Conservation (phyloP, 2,113 vertebrate species). For the Mastomys coucha region DNA sequence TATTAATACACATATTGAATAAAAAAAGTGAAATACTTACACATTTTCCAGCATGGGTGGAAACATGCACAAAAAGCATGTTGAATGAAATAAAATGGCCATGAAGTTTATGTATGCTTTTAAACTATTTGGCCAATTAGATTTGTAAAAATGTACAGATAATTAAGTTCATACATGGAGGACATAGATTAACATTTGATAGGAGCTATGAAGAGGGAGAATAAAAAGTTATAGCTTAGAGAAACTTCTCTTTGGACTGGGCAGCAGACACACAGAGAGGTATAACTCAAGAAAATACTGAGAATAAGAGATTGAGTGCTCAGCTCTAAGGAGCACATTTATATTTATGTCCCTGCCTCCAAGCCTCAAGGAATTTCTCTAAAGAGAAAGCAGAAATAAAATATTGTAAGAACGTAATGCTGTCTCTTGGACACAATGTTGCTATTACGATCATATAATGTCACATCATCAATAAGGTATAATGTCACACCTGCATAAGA, state of each 20-base stretch:
- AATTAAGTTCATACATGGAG: neutral
- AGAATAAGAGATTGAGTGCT: neutral
- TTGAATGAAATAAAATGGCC: slow-evolving; percentile 28
- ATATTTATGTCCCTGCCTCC: neutral
- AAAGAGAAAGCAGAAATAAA: neutral
- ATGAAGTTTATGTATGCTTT: neutral
- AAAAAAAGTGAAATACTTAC: neutral
- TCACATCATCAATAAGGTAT: neutral
- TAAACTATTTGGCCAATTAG: neutral
- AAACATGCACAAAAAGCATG: neutral
- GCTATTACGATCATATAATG: neutral
- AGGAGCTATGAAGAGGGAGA: neutral
- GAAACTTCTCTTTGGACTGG: neutral
- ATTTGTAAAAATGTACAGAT: neutral
- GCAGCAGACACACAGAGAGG: too few relatives aligned
- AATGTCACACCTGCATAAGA: neutral
- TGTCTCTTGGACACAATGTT: neutral
- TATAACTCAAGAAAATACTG: neutral
- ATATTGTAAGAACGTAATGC: neutral
- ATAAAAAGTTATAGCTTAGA: neutral
- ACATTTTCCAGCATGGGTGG: neutral
- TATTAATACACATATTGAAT: neutral
- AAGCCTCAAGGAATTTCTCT: neutral
- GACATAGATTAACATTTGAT: neutral
- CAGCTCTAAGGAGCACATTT: neutral